phyloP scores from a whole-genome alignment of 2,113 vertebrate genomes.

The Bos taurus region ARS-UCD2.0 NC_037337.1:60823501-60824000 shows the following conservation, averaged over 20 bases:
- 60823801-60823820: neutral
- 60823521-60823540: neutral
- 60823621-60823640: constrained; percentile 29
- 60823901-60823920: neutral
- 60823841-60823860: neutral
- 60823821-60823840: constrained; percentile 19
- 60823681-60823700: neutral
- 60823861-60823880: neutral
- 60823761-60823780: neutral
- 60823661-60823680: neutral
- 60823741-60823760: constrained; percentile 22
- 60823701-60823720: neutral
- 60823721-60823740: neutral
- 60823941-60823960: neutral
- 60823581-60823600: neutral
- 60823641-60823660: neutral
- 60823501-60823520: neutral
- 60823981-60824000: neutral
- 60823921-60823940: neutral
- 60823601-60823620: constrained; percentile 15
- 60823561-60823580: neutral
- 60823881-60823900: neutral
- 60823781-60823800: constrained; percentile 22
- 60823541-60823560: neutral
- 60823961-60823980: neutral